Evolutionary conservation across 2,113 vertebrate species (phyloP).

Genomic region (Mixornis gularis): DNA sequence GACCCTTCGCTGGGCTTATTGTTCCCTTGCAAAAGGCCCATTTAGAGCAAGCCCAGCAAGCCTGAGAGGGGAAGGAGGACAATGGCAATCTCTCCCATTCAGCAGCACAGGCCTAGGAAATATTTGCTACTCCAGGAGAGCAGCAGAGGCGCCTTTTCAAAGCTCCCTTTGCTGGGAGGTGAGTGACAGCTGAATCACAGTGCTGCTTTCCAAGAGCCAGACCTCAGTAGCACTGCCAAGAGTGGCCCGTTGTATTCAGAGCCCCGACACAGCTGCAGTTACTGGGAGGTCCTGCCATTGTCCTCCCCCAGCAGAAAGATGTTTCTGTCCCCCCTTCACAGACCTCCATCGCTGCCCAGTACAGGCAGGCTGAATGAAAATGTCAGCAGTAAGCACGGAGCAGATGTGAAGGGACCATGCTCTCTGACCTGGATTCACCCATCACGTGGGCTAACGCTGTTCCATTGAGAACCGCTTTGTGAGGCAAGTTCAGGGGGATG

Average conservation of each 20-base stretch:
- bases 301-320: constrained; percentile 72
- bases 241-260: constrained; percentile 72
- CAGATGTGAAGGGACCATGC: constrained; percentile 65
- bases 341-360: constrained; percentile 70
- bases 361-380: constrained; percentile 67
- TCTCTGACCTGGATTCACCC: constrained; percentile 59
- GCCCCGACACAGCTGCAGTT: constrained; percentile 83
- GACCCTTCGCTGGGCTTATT: constrained; percentile 80
- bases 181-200: constrained; percentile 93
- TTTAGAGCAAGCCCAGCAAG: constrained; percentile 77
- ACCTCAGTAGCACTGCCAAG: constrained; percentile 62
- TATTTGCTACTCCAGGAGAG: constrained; percentile 80
- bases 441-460: constrained; percentile 4
- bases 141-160: constrained; percentile 77
- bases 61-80: constrained; percentile 74
- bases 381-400: constrained; percentile 73
- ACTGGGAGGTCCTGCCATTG: constrained; percentile 89
- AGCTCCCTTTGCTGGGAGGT: constrained; percentile 74
- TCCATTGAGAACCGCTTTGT: background rate
- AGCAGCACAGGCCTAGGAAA: constrained; percentile 76
- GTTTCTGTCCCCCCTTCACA: constrained; percentile 64
- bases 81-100: constrained; percentile 83
- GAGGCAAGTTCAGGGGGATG: constrained; percentile 23
- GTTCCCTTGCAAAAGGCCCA: constrained; percentile 85
- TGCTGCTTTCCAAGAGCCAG: constrained; percentile 79